Percentiles rank a stretch among this genome's conserved stretches.
Evolutionary conservation across 2,113 vertebrate species (phyloP).

Genomic region (Etia nguti): DNA sequence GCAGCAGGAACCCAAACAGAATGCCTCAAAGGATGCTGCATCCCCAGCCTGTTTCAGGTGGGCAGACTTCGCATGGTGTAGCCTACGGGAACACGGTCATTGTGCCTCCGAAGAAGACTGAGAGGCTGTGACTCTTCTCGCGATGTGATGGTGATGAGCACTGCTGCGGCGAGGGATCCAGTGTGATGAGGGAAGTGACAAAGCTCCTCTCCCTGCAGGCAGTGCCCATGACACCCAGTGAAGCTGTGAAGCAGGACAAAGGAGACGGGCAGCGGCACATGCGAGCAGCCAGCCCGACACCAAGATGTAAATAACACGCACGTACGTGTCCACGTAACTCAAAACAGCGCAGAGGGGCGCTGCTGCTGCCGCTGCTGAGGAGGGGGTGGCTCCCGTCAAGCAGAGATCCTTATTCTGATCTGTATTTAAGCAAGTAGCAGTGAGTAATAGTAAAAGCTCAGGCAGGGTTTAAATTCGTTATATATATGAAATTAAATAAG

Average conservation of each 20-base stretch:
- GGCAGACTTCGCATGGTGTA: constrained; percentile 7
- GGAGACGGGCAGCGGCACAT: constrained; percentile 26
- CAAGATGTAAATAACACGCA: constrained; percentile 37
- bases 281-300: constrained; percentile 24
- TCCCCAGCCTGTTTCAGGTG: constrained; percentile 26
- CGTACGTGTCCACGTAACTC: background rate
- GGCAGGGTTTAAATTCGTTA: background rate
- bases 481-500: background rate
- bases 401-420: background rate
- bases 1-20: background rate
- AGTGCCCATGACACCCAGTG: constrained; percentile 10
- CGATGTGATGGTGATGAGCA: background rate
- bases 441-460: background rate
- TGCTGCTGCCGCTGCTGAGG: background rate
- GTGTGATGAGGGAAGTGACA: background rate
- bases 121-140: constrained; percentile 3
- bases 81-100: constrained; percentile 17
- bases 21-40: background rate
- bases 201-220: constrained; percentile 18
- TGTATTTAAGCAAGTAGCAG: background rate
- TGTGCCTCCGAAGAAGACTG: background rate
- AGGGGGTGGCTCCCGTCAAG: background rate
- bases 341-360: constrained; percentile 8
- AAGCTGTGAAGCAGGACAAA: constrained; percentile 51
- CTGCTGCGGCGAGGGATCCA: background rate